phyloP scores from a whole-genome alignment of 2,888 invertebrate genomes.

The Eristalis pertinax region DNA sequence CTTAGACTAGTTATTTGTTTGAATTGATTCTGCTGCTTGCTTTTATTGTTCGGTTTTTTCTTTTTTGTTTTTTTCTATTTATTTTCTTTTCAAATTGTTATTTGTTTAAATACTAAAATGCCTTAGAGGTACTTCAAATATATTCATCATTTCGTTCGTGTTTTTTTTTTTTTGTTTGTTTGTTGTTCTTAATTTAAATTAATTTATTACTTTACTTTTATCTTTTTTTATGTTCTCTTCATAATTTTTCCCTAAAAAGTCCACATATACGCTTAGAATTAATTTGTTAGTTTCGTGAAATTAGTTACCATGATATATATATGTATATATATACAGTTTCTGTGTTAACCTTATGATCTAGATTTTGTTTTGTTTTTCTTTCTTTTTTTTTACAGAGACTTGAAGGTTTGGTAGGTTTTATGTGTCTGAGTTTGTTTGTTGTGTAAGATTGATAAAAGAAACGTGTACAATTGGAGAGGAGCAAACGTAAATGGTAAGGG shows the following conservation, averaged over 20 bases:
- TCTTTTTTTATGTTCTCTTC: constrained; percentile 14
- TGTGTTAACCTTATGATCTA: constrained; percentile 3
- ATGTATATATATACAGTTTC: constrained; percentile 22
- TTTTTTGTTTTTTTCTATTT: neutral
- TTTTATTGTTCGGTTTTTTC: neutral
- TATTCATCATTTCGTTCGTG: constrained; percentile 3
- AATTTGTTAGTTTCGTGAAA: constrained; percentile 51
- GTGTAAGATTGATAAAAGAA: neutral
- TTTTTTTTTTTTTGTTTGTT: neutral
- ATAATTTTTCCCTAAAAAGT: constrained; percentile 63
- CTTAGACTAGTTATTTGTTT: constrained; percentile 32
- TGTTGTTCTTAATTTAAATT: constrained; percentile 10
- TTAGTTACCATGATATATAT: constrained; percentile 16
- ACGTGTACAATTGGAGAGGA: too few species aligned
- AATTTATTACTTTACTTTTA: constrained; percentile 3
- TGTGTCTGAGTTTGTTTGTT: neutral
- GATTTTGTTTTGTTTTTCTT: neutral
- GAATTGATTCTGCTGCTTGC: neutral
- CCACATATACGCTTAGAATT: constrained; percentile 49
- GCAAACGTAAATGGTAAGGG: too few species aligned
- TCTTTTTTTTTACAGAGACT: constrained; percentile 27
- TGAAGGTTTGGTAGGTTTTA: neutral
- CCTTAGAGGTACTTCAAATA: constrained; percentile 45
- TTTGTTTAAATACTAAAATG: constrained; percentile 21
- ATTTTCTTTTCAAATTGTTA: constrained; percentile 2